Evolutionary conservation across 2,888 invertebrate species (phyloP), one percentile per base, ranked within the genome.

Genomic region (Actias luna): DNA sequence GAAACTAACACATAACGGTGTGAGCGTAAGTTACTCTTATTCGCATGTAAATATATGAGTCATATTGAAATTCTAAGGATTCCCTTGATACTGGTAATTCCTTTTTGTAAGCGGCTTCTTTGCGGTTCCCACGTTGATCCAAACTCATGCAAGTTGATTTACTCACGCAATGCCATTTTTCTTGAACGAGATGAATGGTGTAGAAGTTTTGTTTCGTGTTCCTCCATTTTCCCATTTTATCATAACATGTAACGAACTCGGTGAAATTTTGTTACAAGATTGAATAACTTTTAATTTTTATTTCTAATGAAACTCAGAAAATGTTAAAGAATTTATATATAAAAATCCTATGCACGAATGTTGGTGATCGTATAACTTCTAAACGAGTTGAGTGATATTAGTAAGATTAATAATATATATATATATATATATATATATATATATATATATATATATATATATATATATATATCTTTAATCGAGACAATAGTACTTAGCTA

Each of bases 1-100:
- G 25, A 50, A 50, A 4, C 46, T 0, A 22, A 22, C 14, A 10
- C 25, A 42, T 50, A 50, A 66, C 77, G 75, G 83, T 84, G 76
- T 78, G 63, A 71, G 29, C 2, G 57, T 7, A 42, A 7, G 63
- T 66, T 71, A 31, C 64, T 64, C 73, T 77, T 85, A 83, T 86
- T 84, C 85, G 77, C 79, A 87, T 85, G 87, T 87, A 87, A 86
- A 87, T 87, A 77, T 80, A 81, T 77, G 77, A 84, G 85, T 86
- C 84, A 87, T 87, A 87, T 87, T 88, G 87, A 87, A 88, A 87
- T 87, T 85, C 84, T 84, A 80, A 82, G 83, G 85, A 86, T 85
- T 82, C 87, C 82, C 67, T 71, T 79, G 81, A 84, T 79, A 80
- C 80, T 79, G 82, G 82, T 83, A 82, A 82, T 84, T 84, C 78